Conservation (phyloP, 2,888 invertebrate species). For the Harmothoe impar region DNA sequence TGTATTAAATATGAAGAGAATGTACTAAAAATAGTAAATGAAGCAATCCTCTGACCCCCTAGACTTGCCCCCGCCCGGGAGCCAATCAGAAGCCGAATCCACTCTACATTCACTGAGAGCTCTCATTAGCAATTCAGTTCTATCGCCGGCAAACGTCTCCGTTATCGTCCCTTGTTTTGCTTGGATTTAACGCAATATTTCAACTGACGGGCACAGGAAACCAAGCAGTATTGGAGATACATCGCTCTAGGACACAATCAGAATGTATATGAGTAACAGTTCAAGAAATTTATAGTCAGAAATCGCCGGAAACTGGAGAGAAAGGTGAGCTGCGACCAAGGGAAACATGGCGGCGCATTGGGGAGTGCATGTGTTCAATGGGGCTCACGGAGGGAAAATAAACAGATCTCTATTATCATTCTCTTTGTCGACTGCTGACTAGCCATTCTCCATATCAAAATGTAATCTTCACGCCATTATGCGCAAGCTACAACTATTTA, state of each 20-base stretch:
- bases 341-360: constrained; percentile 48
- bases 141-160: background rate
- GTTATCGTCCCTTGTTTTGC: constrained; percentile 41
- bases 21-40: constrained; percentile 54
- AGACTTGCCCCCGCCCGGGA: constrained; percentile 10
- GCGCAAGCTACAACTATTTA: too few relatives aligned
- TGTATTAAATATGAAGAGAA: too few relatives aligned
- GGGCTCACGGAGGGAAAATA: constrained; percentile 38
- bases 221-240: constrained; percentile 47
- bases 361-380: constrained; percentile 52
- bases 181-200: constrained; percentile 27
- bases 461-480: background rate
- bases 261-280: constrained; percentile 52
- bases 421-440: background rate
- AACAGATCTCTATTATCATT: constrained; percentile 15
- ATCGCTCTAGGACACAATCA: background rate
- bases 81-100: constrained; percentile 30
- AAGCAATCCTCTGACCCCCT: constrained; percentile 22
- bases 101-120: constrained; percentile 16
- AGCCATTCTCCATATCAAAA: background rate
- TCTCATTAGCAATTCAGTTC: constrained; percentile 59
- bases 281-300: constrained; percentile 55
- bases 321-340: constrained; percentile 22
- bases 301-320: constrained; percentile 41
- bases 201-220: constrained; percentile 30